These are phyloP conservation scores for Lobophora halterata DNA, from an alignment of 2,888 invertebrate species.

Conservation along the genomic window DNA sequence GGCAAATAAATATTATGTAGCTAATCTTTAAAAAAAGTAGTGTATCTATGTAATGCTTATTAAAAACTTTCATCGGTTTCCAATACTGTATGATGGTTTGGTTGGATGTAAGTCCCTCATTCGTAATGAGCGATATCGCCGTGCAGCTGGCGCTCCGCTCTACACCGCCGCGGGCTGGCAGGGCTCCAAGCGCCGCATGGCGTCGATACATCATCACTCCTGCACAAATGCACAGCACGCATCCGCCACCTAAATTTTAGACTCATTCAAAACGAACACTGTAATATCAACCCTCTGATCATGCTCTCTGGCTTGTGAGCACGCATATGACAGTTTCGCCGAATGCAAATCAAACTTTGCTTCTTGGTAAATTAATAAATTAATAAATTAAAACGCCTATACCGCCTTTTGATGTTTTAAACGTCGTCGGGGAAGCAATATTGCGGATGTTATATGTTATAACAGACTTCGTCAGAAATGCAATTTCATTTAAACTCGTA, in stretches of 20 bases:
- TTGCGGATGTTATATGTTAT: constrained; percentile 39
- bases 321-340: constrained; percentile 13
- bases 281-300: constrained; percentile 17
- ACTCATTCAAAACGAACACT: constrained; percentile 18
- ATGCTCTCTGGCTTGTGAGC: constrained; percentile 1
- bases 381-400: constrained; percentile 46
- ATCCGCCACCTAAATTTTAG: constrained; percentile 22
- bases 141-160: constrained; percentile 48
- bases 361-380: constrained; percentile 41
- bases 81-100: neutral
- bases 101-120: neutral
- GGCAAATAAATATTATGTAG: constrained; percentile 1
- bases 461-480: constrained; percentile 32
- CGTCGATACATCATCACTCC: constrained; percentile 42
- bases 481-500: constrained; percentile 37
- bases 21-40: no score
- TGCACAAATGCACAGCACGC: constrained; percentile 40
- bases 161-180: constrained; percentile 57
- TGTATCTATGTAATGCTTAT: neutral
- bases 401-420: constrained; percentile 45
- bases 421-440: constrained; percentile 46
- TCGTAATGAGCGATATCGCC: constrained; percentile 41
- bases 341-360: constrained; percentile 34
- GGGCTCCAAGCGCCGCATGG: constrained; percentile 58
- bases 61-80: constrained; percentile 2